Evolutionary conservation across 2,797 vertebrate genomes (phyloP), one percentile per base, ranked within the genome.

Genomic region (Sebastes jordani): DNA sequence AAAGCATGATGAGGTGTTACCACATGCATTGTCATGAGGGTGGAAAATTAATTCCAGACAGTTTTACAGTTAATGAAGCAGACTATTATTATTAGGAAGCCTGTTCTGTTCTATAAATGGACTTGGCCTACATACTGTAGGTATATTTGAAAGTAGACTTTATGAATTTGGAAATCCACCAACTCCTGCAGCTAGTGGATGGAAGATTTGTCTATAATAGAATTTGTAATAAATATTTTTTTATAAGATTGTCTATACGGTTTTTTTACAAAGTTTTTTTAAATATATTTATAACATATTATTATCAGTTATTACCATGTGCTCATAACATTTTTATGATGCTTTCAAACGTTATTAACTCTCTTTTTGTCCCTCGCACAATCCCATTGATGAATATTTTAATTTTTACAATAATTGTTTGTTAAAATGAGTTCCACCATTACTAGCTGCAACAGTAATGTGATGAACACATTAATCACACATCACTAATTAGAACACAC

Each of bases 21-120:
- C 20, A 59, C 74, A 76, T 73, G 73, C 25, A 52, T 76, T 69
- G 36, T 68, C n/a, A 78, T 54, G 7, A 75, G 25, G 18, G 29
- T 6, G 56, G 13, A 4, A 36, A 74, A 46, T 77, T 64, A 52
- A 76, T 76, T 52, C 23, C 67, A 75, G 58, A 22, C 63, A 68
- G 29, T 54, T 82, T 69, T 73, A 46, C 60, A 75, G 69, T 58
- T 64, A 74, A 83, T 77, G 59, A 76, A 78, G 42, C 72, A 52
- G 34, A 71, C 10, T 62, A 3, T 65, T 76, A 65, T 68, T 3
- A 74, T 42, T 32, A 67, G 67, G 11, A 63, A 16, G 54, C 32
- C 30, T 42, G 52, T 7, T 42, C 61, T 74, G 49, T 42, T 77
- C 77, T 76, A 46, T 71, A 83, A 67, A 25, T 62, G 22, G 30